phyloP scores from a whole-genome alignment of 2,797 vertebrate genomes.

The Dromococcyx pavoninus region DNA sequence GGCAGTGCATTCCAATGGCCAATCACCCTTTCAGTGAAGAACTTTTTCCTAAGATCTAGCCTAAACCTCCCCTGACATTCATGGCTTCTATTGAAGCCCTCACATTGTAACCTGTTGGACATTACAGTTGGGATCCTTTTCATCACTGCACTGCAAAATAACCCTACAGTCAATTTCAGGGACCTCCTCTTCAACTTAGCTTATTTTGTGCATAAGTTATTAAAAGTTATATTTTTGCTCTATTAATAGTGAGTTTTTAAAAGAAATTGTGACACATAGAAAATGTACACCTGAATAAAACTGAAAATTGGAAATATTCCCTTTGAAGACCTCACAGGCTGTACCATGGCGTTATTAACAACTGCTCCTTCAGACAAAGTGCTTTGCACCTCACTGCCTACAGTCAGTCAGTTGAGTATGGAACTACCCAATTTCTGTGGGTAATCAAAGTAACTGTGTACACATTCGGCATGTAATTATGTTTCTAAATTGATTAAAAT shows the following conservation, averaged over 20 bases:
- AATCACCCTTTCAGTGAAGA: no score
- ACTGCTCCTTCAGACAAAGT: not conserved
- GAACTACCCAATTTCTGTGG: conserved; percentile 57
- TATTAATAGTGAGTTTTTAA: not conserved
- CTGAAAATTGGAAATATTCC: not conserved
- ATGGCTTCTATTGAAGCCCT: not conserved
- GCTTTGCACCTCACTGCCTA: conserved; percentile 36
- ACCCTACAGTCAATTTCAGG: not conserved
- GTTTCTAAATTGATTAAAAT: conserved; percentile 64
- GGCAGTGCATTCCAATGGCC: no score
- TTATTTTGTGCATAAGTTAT: not conserved
- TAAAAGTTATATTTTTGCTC: not conserved
- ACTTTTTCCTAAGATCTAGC: no score
- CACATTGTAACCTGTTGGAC: not conserved
- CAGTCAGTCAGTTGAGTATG: conserved; percentile 47
- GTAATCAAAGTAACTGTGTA: conserved; percentile 64
- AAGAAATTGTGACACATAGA: not conserved
- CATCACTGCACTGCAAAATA: not conserved
- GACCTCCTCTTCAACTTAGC: not conserved
- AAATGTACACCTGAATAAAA: not conserved
- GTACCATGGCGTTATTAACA: conserved; percentile 7
- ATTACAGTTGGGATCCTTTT: not conserved
- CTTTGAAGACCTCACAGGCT: not conserved
- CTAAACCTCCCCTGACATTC: no score
- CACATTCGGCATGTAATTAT: conserved; percentile 67